Evolutionary conservation across 2,888 invertebrate genomes (phyloP).

Genomic region (Philonicus albiceps): DNA sequence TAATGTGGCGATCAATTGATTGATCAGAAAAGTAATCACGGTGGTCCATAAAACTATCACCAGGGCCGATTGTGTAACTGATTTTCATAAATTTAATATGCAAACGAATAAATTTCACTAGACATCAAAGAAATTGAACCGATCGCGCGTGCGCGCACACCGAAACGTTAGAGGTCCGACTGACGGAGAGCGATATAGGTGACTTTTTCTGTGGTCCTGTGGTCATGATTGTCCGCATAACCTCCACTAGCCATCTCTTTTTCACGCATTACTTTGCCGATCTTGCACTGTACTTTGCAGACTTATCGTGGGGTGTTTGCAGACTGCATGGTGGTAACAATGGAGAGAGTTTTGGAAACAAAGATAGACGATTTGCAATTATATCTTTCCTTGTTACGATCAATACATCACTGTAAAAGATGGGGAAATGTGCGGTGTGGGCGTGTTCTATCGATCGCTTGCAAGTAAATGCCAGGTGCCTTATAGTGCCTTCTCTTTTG

Average conservation of each 20-base stretch:
- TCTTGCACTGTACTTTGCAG: conserved; percentile 2
- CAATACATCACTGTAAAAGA: not conserved
- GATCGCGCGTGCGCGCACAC: conserved; percentile 36
- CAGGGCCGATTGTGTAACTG: not conserved
- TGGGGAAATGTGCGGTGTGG: conserved; percentile 1
- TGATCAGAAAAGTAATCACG: not conserved
- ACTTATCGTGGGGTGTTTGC: conserved; percentile 32
- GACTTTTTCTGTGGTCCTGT: not conserved
- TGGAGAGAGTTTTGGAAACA: conserved; percentile 40
- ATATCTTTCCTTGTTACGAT: not conserved
- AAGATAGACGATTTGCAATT: not conserved
- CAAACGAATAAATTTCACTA: not conserved
- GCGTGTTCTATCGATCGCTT: conserved; percentile 19
- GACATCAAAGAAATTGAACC: conserved; percentile 29
- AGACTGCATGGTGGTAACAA: conserved; percentile 33
- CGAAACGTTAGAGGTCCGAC: conserved; percentile 44
- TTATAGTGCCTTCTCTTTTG: not conserved
- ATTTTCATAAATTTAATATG: conserved; percentile 15
- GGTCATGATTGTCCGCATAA: not conserved
- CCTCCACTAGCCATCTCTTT: not conserved
- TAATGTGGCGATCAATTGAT: not conserved
- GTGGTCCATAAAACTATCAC: not conserved
- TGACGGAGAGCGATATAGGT: conserved; percentile 49
- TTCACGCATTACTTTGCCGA: not conserved
- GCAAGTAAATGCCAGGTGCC: not conserved